These are phyloP conservation scores for Dasysyrphus albostriatus DNA, from an alignment of 2,888 invertebrate species.

Conservation along the genomic window DNA sequence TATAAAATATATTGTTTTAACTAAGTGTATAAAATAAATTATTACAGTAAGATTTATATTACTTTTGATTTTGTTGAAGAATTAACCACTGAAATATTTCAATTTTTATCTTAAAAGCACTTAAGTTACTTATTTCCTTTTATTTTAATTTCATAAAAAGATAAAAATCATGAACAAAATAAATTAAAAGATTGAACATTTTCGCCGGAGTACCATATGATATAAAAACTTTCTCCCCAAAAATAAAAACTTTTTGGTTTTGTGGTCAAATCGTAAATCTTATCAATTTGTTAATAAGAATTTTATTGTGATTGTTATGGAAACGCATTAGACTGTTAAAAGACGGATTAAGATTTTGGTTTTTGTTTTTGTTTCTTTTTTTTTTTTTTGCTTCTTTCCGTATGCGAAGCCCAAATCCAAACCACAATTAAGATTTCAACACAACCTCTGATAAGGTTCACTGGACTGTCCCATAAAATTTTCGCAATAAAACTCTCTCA, in stretches of 20 bases:
- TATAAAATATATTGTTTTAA: too few relatives aligned
- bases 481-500: conserved; percentile 25
- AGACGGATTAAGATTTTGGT: conserved; percentile 7
- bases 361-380: not conserved
- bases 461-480: conserved; percentile 21
- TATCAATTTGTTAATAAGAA: conserved; percentile 26
- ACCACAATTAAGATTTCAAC: conserved; percentile 10
- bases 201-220: not conserved
- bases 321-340: conserved; percentile 25
- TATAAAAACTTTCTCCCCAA: conserved; percentile 12
- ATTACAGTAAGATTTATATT: too few relatives aligned
- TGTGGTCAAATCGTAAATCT: conserved; percentile 17
- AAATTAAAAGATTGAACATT: not conserved
- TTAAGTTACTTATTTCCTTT: not conserved
- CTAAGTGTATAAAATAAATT: too few relatives aligned
- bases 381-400: not conserved
- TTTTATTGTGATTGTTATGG: conserved; percentile 5
- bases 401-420: not conserved
- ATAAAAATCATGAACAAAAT: not conserved
- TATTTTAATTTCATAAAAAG: not conserved
- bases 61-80: too few relatives aligned
- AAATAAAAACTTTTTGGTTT: conserved; percentile 8
- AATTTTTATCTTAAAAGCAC: not conserved
- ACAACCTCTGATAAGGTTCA: conserved; percentile 13
- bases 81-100: too few relatives aligned